These are phyloP conservation scores for Pterocles gutturalis DNA, from an alignment of 2,113 vertebrate genomes.

Conservation along the genomic window DNA sequence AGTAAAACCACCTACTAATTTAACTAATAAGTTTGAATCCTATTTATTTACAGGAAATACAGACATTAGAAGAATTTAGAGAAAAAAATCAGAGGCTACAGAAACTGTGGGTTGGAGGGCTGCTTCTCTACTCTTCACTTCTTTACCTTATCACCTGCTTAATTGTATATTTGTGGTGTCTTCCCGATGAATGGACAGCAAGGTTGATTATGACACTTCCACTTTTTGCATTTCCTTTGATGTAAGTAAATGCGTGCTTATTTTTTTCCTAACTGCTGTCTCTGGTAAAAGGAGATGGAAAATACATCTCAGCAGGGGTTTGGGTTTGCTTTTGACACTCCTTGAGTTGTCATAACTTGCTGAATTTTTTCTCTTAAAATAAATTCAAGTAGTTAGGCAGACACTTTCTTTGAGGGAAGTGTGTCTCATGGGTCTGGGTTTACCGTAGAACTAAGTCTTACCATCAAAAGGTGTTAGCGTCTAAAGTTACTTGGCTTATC, in stretches of 20 bases:
- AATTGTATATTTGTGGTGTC: constrained; percentile 93
- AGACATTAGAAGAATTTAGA: constrained; percentile 90
- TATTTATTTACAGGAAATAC: constrained; percentile 86
- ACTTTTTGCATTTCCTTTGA: constrained; percentile 90
- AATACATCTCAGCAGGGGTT: constrained; percentile 3
- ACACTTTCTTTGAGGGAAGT: background rate
- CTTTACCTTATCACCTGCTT: constrained; percentile 87
- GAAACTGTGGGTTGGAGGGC: constrained; percentile 92
- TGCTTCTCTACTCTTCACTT: constrained; percentile 90
- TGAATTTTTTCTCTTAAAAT: background rate
- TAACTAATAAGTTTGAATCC: background rate
- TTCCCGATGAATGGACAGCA: constrained; percentile 90
- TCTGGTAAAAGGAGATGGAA: background rate
- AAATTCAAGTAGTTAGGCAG: background rate
- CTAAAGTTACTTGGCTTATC: background rate
- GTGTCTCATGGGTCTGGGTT: background rate
- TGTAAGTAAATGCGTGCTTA: constrained; percentile 85
- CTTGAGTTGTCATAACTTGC: constrained; percentile 28
- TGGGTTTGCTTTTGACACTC: constrained; percentile 7
- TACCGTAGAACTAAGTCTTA: background rate
- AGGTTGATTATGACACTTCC: constrained; percentile 88
- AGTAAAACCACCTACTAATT: background rate
- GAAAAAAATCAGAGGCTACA: constrained; percentile 94
- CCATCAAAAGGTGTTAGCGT: background rate
- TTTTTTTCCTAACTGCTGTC: background rate